Evolutionary conservation across 2,797 vertebrate genomes (phyloP).

Genomic region (Oreochromis grahami): DNA sequence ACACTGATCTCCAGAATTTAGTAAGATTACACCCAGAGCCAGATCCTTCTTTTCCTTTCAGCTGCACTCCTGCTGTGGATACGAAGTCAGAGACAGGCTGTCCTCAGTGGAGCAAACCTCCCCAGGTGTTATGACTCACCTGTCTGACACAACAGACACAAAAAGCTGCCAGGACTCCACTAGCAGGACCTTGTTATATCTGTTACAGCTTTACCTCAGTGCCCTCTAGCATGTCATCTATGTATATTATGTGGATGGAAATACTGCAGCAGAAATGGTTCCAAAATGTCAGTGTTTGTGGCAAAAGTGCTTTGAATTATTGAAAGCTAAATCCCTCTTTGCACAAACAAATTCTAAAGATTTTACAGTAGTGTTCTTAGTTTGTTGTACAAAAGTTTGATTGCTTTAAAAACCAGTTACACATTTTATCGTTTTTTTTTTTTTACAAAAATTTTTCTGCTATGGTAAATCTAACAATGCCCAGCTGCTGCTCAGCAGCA

Average conservation of each 20-base stretch:
- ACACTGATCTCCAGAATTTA: not conserved
- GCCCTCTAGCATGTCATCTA: not conserved
- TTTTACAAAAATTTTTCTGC: too few species aligned
- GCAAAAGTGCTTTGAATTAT: accelerated
- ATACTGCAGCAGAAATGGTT: not conserved
- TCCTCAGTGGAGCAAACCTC: not conserved
- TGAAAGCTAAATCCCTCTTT: too few species aligned
- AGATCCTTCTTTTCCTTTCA: not conserved
- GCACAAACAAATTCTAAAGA: too few species aligned
- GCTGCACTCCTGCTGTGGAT: not conserved
- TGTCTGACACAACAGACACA: not conserved
- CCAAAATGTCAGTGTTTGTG: too few species aligned
- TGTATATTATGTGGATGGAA: not conserved
- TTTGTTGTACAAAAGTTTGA: too few species aligned
- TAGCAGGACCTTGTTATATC: not conserved
- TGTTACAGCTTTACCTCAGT: not conserved
- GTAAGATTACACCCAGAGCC: not conserved
- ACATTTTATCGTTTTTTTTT: too few species aligned
- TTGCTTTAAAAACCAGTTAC: too few species aligned
- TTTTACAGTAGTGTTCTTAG: too few species aligned
- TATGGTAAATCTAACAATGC: too few species aligned
- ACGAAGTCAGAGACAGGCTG: not conserved
- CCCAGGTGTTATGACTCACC: not conserved
- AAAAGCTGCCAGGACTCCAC: too few species aligned
- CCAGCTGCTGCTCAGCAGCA: too few species aligned